Evolutionary conservation across 2,113 vertebrate genomes (phyloP), one percentile per base, ranked within the genome.

Genomic region (Herpailurus yagouaroundi): DNA sequence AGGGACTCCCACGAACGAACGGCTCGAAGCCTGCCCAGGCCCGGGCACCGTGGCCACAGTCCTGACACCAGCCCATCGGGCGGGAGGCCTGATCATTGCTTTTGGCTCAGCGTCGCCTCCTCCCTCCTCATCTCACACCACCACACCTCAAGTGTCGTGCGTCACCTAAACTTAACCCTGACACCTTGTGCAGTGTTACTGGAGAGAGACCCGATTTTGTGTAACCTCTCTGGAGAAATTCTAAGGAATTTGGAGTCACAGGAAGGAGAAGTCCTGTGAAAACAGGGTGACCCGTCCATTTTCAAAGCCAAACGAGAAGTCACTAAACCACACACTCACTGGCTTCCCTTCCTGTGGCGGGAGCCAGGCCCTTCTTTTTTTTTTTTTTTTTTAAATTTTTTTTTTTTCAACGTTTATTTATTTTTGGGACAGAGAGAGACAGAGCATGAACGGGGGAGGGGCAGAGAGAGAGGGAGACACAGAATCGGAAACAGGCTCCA

Each of bases 231-330:
- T 50, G 89, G 85, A 86, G 57, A 91, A 73, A 57, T 92, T 57
- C 68, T 41, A n/a, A 68, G 60, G 79, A 81, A 91, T 88, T 91
- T 86, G 77, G 85, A 93, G 60, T 25, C 80, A 77, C 14, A 12
- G 38, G 41, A 76, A 96, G 81, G 96, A 96, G 96, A 96, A 86
- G 88, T 88, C 76, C 90, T 74, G n/a, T 4, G 74, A 15, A 88
- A 81, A 77, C 69, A 96, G 41, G 25, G 7, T 23, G 31, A n/a
- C 60, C 4, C 66, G 81, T 73, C 33, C n/a, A 11, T 95, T 97
- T 57, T 69, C 31, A 57, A 41, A 88, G 31, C 15, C 0, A 3
- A 48, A 33, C 5, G n/a, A 63, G 38, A 74, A 55, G 38, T 1
- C 3, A 1, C 52, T 29, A 69, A 71, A 23, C 73, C 7, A 1